Evolutionary conservation across 2,797 vertebrate species (phyloP), one percentile per base, ranked within the genome.

Genomic region (Chrosomus eos): DNA sequence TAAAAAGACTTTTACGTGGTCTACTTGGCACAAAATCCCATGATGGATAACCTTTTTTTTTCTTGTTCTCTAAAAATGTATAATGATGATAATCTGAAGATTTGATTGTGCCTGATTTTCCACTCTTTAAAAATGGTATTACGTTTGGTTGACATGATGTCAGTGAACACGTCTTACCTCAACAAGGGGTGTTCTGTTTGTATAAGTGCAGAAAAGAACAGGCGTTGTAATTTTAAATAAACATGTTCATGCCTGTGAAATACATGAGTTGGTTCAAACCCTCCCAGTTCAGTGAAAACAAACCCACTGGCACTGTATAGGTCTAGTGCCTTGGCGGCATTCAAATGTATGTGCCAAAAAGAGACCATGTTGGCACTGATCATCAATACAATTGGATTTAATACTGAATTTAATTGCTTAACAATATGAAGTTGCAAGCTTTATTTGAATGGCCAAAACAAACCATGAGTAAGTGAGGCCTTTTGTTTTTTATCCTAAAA

Each of bases 241-340:
- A 91, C 84, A 90, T 86, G 11, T 77, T 51, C 88, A 89, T 23
- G 81, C 84, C 87, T 88, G 86, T 88, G 81, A 92, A 79, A 87
- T 82, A 68, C 86, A 77, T 88, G 87, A 89, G 75, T 85, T 80
- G 45, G 62, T 64, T 58, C 53, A 75, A 88, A 86, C 81, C 58
- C 80, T 45, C 73, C 86, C 87, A 88, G 74, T 82, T 89, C 81
- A 87, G 75, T 83, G 71, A 81, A 92, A 93, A 93, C 87, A 93
- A 93, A 91, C 88, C 14, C 71, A 64, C 38, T 7, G 28, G 70
- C 23, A 18, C 2, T 62, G 8, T 33, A 48, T n/a, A 7, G 18
- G 80, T 45, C 19, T 28, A 51, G 26, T 36, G 80, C 21, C 8
- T 36, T 33, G 28, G 18, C 5, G 3, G 53, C 14, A 64, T 51